Conservation (phyloP, 2,113 vertebrate genomes). For the Gymnocephalus cernua region DNA sequence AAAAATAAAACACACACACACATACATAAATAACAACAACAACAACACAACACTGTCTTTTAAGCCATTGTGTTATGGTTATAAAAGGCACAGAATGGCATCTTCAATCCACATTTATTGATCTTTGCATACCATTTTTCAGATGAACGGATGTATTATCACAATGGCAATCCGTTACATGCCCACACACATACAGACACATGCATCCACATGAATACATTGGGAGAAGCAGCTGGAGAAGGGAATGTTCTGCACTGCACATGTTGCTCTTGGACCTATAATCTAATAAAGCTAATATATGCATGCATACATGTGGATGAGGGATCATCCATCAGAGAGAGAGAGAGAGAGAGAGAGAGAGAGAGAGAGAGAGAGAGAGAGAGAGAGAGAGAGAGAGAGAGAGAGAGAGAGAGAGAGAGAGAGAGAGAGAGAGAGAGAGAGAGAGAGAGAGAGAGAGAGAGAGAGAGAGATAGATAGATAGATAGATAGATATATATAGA, state of each 20-base stretch:
- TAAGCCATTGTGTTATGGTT: background rate
- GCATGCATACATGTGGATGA: slow-evolving; percentile 65
- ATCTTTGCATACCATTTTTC: slow-evolving; percentile 37
- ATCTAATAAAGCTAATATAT: slow-evolving; percentile 77
- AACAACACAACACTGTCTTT: slow-evolving; percentile 11
- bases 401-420: slow-evolving; percentile 3
- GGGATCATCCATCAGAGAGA: slow-evolving; percentile 71
- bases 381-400: slow-evolving; percentile 3
- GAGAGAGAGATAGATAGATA: too few species aligned
- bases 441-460: too few species aligned
- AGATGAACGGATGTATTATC: slow-evolving; percentile 36
- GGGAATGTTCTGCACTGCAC: slow-evolving; percentile 56
- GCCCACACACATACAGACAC: slow-evolving; percentile 19
- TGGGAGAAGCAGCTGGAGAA: slow-evolving; percentile 41
- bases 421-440: too few species aligned
- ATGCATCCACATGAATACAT: slow-evolving; percentile 9
- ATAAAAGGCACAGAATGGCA: slow-evolving; percentile 15
- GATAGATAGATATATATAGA: too few species aligned
- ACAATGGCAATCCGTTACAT: slow-evolving; percentile 28
- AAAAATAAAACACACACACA: slow-evolving; percentile 29
- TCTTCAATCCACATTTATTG: slow-evolving; percentile 29
- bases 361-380: slow-evolving; percentile 4
- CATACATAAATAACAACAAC: slow-evolving; percentile 26
- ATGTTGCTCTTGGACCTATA: slow-evolving; percentile 50
- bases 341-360: background rate